These are phyloP conservation scores for Venturia canescens DNA, from an alignment of 1,140 invertebrate species.

Conservation along the genomic window DNA sequence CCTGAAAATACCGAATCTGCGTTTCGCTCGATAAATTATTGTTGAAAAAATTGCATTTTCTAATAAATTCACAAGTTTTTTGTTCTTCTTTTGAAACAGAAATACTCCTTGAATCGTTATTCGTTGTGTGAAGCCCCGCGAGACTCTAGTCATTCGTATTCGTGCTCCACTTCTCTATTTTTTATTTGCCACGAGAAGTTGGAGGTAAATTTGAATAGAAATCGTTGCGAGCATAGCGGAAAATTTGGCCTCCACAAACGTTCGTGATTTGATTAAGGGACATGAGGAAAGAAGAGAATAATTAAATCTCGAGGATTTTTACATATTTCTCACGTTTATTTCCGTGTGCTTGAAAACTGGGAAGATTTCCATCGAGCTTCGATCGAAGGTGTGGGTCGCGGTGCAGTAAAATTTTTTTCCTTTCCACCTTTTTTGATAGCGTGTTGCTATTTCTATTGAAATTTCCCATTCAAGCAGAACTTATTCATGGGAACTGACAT, in stretches of 20 bases:
- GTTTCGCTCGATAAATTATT: background rate
- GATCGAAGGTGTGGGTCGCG: no score
- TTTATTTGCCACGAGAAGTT: background rate
- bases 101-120: background rate
- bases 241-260: background rate
- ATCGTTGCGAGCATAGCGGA: background rate
- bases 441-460: background rate
- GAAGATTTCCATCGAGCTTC: no score
- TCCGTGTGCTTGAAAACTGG: no score
- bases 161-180: background rate
- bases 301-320: slow-evolving; percentile 3
- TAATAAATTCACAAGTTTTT: no score
- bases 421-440: background rate
- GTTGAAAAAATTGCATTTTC: background rate
- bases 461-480: background rate
- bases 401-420: background rate
- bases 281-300: background rate
- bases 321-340: background rate
- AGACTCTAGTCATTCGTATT: background rate
- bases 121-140: background rate
- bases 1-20: no score
- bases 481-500: background rate
- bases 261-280: slow-evolving; percentile 13
- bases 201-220: slow-evolving; percentile 8
- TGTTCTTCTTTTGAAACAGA: no score